These are phyloP conservation scores for Bicyclus anynana DNA, from an alignment of 1,140 invertebrate genomes.

Conservation along the genomic window DNA sequence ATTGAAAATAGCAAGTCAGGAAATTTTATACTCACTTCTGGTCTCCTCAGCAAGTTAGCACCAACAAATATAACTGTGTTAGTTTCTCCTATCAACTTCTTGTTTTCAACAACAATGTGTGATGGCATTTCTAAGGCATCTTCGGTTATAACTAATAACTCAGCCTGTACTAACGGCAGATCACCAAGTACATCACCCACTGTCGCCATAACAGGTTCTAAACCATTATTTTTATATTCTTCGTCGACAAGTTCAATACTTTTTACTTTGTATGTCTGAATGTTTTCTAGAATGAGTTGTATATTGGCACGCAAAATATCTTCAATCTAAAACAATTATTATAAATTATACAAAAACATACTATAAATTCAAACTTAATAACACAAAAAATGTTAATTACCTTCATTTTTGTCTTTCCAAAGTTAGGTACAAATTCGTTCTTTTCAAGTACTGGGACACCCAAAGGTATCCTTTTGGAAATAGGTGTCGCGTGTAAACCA, in stretches of 20 bases:
- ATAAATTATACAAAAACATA: background rate
- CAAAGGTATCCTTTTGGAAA: constrained; percentile 81
- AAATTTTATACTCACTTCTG: constrained; percentile 56
- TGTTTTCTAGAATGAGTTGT: constrained; percentile 90
- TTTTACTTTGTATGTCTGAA: constrained; percentile 82
- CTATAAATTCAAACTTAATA: background rate
- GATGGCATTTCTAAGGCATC: constrained; percentile 67
- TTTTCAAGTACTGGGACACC: constrained; percentile 84
- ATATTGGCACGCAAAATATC: constrained; percentile 78
- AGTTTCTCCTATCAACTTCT: constrained; percentile 78
- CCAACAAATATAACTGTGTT: constrained; percentile 79
- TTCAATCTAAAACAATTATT: constrained; percentile 43
- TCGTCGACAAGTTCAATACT: constrained; percentile 82
- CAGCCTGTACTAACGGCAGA: constrained; percentile 81
- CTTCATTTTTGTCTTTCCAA: constrained; percentile 58
- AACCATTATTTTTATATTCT: constrained; percentile 65
- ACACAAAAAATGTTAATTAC: constrained; percentile 15
- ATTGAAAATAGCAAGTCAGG: too few relatives aligned
- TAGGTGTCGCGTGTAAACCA: constrained; percentile 88
- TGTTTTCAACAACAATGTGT: constrained; percentile 79
- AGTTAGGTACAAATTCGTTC: constrained; percentile 87
- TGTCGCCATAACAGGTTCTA: constrained; percentile 72
- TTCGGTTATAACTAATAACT: constrained; percentile 65
- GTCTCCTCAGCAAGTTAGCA: constrained; percentile 60
- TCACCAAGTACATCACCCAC: constrained; percentile 79